Conservation (phyloP, 2,888 invertebrate genomes). For the Pantelozetes paolii region DNA sequence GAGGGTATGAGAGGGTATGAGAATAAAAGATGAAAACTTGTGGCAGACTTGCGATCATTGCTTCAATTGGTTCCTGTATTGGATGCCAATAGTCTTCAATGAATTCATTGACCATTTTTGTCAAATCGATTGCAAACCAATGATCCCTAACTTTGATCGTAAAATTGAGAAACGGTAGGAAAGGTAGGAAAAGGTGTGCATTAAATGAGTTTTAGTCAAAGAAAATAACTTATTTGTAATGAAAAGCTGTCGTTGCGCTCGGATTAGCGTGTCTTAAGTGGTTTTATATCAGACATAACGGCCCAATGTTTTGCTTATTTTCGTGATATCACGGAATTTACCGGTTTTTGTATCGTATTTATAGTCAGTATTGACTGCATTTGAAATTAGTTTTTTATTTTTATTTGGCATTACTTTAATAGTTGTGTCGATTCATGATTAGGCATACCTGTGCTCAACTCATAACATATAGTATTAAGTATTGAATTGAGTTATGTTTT, state of each 20-base stretch:
- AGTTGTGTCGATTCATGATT: constrained; percentile 27
- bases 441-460: not conserved
- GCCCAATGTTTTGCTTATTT: not conserved
- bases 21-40: not conserved
- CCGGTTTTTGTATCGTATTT: not conserved
- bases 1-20: too few relatives aligned
- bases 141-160: not conserved
- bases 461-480: not conserved
- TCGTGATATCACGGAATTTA: constrained; percentile 27
- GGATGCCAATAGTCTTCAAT: constrained; percentile 7
- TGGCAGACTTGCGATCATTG: not conserved
- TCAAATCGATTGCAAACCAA: not conserved
- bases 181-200: not conserved
- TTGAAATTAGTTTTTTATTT: not conserved
- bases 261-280: constrained; percentile 9
- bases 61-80: not conserved
- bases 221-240: not conserved
- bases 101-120: constrained; percentile 2
- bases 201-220: not conserved
- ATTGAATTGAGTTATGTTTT: not conserved
- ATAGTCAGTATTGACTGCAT: not conserved
- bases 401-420: not conserved
- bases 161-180: not conserved
- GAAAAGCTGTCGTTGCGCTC: not conserved
- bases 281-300: not conserved